Evolutionary conservation across 2,797 vertebrate genomes (phyloP).

Genomic region (Hemitrygon akajei): DNA sequence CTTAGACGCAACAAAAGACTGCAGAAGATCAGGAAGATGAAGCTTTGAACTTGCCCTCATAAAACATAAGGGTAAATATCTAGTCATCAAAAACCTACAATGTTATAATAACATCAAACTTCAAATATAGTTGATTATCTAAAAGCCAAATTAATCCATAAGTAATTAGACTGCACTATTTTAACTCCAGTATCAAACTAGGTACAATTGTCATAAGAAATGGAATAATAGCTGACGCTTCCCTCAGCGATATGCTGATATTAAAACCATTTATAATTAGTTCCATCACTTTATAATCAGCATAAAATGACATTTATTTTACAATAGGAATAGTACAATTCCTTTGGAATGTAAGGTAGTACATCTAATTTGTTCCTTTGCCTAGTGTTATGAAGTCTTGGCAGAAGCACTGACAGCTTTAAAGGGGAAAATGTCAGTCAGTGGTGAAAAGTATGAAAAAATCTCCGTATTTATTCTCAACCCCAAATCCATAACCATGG

Average conservation of each 20-base stretch:
- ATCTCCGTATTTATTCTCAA: conserved; percentile 77
- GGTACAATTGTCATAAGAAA: neutral
- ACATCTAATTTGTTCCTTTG: conserved; percentile 5
- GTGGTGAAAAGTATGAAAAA: conserved; percentile 71
- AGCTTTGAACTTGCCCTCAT: neutral
- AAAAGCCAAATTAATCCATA: neutral
- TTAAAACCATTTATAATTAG: neutral
- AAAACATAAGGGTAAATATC: neutral
- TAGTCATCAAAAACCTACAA: neutral
- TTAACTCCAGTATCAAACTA: neutral
- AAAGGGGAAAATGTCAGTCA: conserved; percentile 74
- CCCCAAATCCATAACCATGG: conserved; percentile 92
- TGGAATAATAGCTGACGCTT: neutral
- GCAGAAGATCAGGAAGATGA: too few relatives aligned
- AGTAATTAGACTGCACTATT: neutral
- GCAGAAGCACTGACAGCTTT: conserved; percentile 73
- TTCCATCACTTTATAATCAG: neutral
- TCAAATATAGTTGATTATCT: neutral
- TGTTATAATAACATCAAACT: neutral
- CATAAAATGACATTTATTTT: conserved; percentile 11
- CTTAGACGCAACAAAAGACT: too few relatives aligned
- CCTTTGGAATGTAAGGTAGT: neutral
- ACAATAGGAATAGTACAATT: neutral
- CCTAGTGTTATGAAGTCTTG: conserved; percentile 80
- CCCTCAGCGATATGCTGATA: neutral